A percentile compares a stretch with the other conserved stretches of the same genome.
phyloP scores from a whole-genome alignment of 1,140 invertebrate species.

The roundworm (Caenorhabditis elegans) region WBcel235 BX284603.4:8685001-8685500 shows the following conservation, averaged over 20 bases:
- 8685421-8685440: constrained; percentile 62
- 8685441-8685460: constrained; percentile 56
- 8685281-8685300: constrained; percentile 55
- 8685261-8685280: constrained; percentile 60
- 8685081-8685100: too few relatives aligned
- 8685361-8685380: neutral
- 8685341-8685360: constrained; percentile 55
- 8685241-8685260: constrained; percentile 64
- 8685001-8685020: too few relatives aligned
- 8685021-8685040: too few relatives aligned
- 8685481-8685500: constrained; percentile 57
- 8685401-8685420: constrained; percentile 58
- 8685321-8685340: constrained; percentile 55
- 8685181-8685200: constrained; percentile 66
- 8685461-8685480: constrained; percentile 58
- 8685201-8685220: constrained; percentile 58
- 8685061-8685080: too few relatives aligned
- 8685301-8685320: constrained; percentile 65
- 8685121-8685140: constrained; percentile 56
- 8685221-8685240: constrained; percentile 56
- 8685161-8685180: constrained; percentile 62
- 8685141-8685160: constrained; percentile 57
- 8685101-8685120: constrained; percentile 61
- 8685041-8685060: too few relatives aligned
- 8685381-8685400: neutral